These are phyloP conservation scores for Homalodisca vitripennis DNA, from an alignment of 1,140 invertebrate genomes.

Conservation along the genomic window DNA sequence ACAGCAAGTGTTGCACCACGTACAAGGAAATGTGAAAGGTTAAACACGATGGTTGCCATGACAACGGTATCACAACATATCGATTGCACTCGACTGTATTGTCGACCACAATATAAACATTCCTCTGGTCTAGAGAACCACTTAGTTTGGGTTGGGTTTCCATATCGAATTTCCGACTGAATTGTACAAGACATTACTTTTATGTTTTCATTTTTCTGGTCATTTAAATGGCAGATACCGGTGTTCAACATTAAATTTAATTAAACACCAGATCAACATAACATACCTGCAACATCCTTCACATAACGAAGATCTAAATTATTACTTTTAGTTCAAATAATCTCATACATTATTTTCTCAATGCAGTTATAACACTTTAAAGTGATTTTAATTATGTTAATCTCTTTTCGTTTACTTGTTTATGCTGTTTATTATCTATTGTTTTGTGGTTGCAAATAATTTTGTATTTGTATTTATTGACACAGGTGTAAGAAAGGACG, in stretches of 20 bases:
- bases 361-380: too few relatives aligned
- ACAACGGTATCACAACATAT: conserved; percentile 10
- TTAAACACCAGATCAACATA: background rate
- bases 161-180: background rate
- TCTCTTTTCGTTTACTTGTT: too few relatives aligned
- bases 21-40: background rate
- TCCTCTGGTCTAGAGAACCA: background rate
- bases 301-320: too few relatives aligned
- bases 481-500: too few relatives aligned
- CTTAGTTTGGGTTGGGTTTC: background rate
- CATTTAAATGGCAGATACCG: background rate
- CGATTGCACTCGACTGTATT: background rate
- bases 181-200: background rate
- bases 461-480: too few relatives aligned
- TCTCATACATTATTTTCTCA: too few relatives aligned
- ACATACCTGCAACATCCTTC: too few relatives aligned
- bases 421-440: too few relatives aligned
- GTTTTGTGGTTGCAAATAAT: too few relatives aligned
- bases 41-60: background rate
- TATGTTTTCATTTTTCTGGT: too few relatives aligned
- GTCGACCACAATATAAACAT: background rate
- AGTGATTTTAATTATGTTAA: too few relatives aligned
- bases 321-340: too few relatives aligned
- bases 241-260: background rate
- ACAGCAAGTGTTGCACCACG: background rate